These are phyloP conservation scores for Callocephalon fimbriatum DNA, from an alignment of 2,113 vertebrate genomes.

Conservation along the genomic window DNA sequence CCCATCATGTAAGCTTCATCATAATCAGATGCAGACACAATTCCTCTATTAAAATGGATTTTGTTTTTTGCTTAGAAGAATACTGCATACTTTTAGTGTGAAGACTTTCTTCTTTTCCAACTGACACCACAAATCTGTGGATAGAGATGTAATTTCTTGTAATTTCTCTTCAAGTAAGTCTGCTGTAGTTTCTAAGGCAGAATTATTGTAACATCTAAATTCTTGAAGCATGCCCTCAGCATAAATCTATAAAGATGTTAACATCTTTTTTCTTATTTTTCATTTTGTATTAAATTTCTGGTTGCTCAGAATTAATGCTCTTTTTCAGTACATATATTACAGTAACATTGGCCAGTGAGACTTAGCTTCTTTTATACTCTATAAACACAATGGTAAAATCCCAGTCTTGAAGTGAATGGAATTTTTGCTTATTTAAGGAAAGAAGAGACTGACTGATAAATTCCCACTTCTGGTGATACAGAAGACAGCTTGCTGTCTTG, in stretches of 20 bases:
- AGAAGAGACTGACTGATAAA: neutral
- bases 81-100: neutral
- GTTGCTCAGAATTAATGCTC: neutral
- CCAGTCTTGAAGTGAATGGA: neutral
- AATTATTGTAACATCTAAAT: neutral
- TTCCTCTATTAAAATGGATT: neutral
- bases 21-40: neutral
- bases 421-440: neutral
- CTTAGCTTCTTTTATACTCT: neutral
- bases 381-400: neutral
- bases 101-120: neutral
- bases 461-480: neutral
- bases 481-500: neutral
- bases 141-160: neutral
- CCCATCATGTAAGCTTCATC: neutral
- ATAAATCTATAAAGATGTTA: neutral
- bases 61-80: neutral
- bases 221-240: neutral
- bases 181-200: neutral
- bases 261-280: neutral
- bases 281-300: neutral
- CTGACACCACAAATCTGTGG: neutral
- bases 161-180: neutral
- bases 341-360: neutral
- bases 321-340: neutral